Evolutionary conservation across 2,888 invertebrate genomes (phyloP), one percentile per base, ranked within the genome.

Genomic region (Heteropelma amictum): DNA sequence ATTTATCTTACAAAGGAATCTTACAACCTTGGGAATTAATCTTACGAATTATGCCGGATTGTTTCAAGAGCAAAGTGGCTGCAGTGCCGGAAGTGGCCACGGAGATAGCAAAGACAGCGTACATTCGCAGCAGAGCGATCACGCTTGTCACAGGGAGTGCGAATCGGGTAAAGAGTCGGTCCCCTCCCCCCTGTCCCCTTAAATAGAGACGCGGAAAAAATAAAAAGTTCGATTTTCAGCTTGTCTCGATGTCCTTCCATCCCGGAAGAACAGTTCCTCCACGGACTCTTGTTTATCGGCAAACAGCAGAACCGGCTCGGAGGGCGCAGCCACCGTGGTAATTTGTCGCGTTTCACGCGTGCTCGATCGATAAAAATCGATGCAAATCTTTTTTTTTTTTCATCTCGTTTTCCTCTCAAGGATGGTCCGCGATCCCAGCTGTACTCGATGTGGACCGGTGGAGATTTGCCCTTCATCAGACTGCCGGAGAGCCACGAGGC

Each of bases 271-370:
- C 84, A 92, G 92, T 78, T 92, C 92, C 42, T 92, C 92, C 0
- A 92, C 92, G 3, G 92, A 92, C 74, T 92, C 92, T 33, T 92
- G 92, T 82, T 86, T 92, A 33, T 92, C 92, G 3, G 91, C 91
- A 33, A 92, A 92, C 79, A 92, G 92, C 79, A 88, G 92, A 72
- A 92, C 92, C 1, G 91, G 91, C 17, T 91, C 90, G 40, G 90
- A 90, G 61, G 89, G 91, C 79, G 90, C 91, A 53, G 89, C 89
- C 51, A 88, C 88, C 53, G 89, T 87, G 82, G 89, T 89, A 83
- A 83, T 79, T 81, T 12, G 12, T 0, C 7, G 8, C 3, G 38
- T 6, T 10, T 12, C 4, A 12, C 12, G 17, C 14, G 5, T 30
- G 5, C 17, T 28, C 14, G 7, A 33, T 8, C 19, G 5, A 30